Conservation (phyloP, 2,888 invertebrate species). For the Oligia fasciuncula region DNA sequence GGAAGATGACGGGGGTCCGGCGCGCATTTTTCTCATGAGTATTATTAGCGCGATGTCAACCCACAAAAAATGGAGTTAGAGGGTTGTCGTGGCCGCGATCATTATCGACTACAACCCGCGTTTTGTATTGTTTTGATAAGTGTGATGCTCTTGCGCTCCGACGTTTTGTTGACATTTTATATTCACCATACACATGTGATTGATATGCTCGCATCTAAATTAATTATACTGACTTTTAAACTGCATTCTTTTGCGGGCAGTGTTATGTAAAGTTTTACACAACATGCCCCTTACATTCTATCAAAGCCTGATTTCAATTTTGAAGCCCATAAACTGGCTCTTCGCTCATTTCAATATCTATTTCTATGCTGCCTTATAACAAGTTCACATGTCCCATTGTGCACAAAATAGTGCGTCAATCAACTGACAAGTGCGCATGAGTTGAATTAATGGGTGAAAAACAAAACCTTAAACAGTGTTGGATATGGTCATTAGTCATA, state of each 20-base stretch:
- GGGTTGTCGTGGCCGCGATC: conserved; percentile 87
- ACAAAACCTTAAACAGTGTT: conserved; percentile 81
- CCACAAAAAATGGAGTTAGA: conserved; percentile 88
- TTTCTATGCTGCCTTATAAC: conserved; percentile 43
- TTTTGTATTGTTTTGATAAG: conserved; percentile 90
- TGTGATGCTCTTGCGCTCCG: conserved; percentile 80
- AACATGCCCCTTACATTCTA: conserved; percentile 34
- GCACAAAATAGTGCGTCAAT: conserved; percentile 80
- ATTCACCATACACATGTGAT: conserved; percentile 82
- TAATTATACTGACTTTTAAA: conserved; percentile 65
- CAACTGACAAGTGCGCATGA: conserved; percentile 76
- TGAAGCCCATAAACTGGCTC: conserved; percentile 6
- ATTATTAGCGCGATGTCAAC: conserved; percentile 90
- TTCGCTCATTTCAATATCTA: conserved; percentile 30
- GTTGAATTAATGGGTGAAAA: conserved; percentile 80
- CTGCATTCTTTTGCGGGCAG: conserved; percentile 43
- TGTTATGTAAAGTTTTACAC: conserved; percentile 25
- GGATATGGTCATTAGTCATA: conserved; percentile 83
- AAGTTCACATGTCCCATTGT: conserved; percentile 65
- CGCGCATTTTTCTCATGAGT: conserved; percentile 90
- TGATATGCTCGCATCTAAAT: conserved; percentile 74
- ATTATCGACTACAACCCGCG: conserved; percentile 88
- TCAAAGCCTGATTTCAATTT: conserved; percentile 21
- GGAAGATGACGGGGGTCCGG: conserved; percentile 87
- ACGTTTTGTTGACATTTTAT: conserved; percentile 86